A percentile compares a stretch with the other conserved stretches of the same genome.
phyloP scores from a whole-genome alignment of 2,888 invertebrate species.

The Cataglyphis livida region DNA sequence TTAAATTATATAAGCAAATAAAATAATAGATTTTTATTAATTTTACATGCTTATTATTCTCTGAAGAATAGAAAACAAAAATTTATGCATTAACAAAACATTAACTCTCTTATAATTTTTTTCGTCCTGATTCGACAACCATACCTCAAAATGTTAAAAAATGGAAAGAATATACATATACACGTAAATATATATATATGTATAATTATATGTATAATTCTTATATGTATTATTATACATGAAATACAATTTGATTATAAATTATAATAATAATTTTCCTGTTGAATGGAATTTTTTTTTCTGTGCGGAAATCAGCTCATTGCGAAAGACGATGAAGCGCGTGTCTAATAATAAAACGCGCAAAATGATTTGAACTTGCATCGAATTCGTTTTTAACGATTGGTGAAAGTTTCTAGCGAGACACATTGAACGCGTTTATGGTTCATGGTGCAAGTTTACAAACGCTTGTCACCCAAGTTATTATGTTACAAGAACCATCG shows the following conservation, averaged over 20 bases:
- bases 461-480: slow-evolving; percentile 40
- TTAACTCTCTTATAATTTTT: neutral
- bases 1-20: neutral
- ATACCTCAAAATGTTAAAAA: neutral
- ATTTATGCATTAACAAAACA: neutral
- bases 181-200: neutral
- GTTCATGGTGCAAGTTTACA: slow-evolving; percentile 61
- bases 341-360: neutral
- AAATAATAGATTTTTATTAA: neutral
- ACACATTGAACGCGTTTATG: slow-evolving; percentile 53
- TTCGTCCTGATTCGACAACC: neutral
- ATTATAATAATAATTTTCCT: neutral
- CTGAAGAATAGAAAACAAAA: neutral
- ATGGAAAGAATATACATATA: neutral
- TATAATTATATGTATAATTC: neutral
- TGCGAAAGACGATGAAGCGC: neutral
- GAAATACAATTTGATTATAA: neutral
- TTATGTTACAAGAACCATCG: slow-evolving; percentile 22
- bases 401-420: slow-evolving; percentile 72
- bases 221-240: neutral
- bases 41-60: neutral
- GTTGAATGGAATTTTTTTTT: neutral
- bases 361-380: slow-evolving; percentile 5
- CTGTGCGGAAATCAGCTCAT: neutral
- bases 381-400: slow-evolving; percentile 38